These are phyloP conservation scores for Macrotis lagotis DNA, from an alignment of 2,113 vertebrate species.

Conservation along the genomic window DNA sequence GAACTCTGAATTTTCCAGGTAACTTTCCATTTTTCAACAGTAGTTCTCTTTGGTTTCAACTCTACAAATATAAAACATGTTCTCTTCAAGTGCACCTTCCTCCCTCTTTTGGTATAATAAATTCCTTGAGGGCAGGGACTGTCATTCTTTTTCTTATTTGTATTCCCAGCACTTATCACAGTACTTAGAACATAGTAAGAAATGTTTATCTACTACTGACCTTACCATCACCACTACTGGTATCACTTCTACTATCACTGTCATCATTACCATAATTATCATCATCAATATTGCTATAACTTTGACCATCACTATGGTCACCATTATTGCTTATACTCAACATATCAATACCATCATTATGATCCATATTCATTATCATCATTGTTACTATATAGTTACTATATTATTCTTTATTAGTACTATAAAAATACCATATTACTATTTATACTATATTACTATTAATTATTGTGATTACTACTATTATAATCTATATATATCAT, in stretches of 20 bases:
- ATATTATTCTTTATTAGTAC: no score
- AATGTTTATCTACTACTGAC: neutral
- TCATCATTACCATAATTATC: neutral
- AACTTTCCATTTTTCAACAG: neutral
- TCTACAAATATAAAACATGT: neutral
- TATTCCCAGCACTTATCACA: neutral
- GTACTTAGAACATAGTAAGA: neutral
- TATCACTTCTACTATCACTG: neutral
- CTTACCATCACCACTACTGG: neutral
- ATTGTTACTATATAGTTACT: neutral
- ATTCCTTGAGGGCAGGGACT: neutral
- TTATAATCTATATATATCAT: neutral
- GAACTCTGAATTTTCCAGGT: neutral
- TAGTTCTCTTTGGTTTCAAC: neutral
- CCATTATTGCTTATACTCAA: no score
- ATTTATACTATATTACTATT: neutral
- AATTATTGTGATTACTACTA: neutral
- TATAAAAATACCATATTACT: no score
- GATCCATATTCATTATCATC: neutral
- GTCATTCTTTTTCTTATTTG: neutral
- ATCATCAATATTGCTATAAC: accelerated
- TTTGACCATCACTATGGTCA: neutral
- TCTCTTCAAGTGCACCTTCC: neutral
- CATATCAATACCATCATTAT: neutral
- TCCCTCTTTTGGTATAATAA: neutral